These are phyloP conservation scores for Scaptomyza cyrtandrae DNA, from an alignment of 2,888 invertebrate species.

Conservation along the genomic window DNA sequence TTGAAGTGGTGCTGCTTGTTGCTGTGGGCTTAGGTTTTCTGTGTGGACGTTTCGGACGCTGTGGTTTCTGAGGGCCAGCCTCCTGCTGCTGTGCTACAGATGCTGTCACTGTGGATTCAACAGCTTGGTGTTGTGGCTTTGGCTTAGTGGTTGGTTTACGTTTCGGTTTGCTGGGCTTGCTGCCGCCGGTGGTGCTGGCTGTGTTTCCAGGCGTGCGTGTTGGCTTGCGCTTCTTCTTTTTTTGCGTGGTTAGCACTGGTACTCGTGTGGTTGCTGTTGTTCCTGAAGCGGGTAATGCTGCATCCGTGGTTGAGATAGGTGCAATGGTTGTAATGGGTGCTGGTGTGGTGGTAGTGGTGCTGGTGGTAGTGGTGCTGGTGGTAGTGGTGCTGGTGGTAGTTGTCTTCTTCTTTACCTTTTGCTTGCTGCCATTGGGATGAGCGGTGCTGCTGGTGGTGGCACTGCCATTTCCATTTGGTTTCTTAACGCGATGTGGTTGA, in stretches of 20 bases:
- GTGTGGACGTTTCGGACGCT: slow-evolving; percentile 50
- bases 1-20: slow-evolving; percentile 41
- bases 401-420: slow-evolving; percentile 79
- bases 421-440: slow-evolving; percentile 55
- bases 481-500: slow-evolving; percentile 73
- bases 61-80: slow-evolving; percentile 34
- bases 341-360: slow-evolving; percentile 25
- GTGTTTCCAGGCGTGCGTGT: slow-evolving; percentile 68
- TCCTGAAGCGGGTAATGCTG: slow-evolving; percentile 31
- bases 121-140: slow-evolving; percentile 42
- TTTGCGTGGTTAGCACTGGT: slow-evolving; percentile 51
- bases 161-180: slow-evolving; percentile 42
- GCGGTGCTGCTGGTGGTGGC: slow-evolving; percentile 40
- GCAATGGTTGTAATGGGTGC: slow-evolving; percentile 25
- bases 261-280: slow-evolving; percentile 38
- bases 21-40: slow-evolving; percentile 60
- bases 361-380: slow-evolving; percentile 24
- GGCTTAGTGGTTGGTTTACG: slow-evolving; percentile 55
- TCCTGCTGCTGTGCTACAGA: slow-evolving; percentile 56
- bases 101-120: slow-evolving; percentile 29
- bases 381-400: slow-evolving; percentile 48
- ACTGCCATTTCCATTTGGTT: slow-evolving; percentile 55
- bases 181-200: slow-evolving; percentile 12
- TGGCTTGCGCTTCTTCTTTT: slow-evolving; percentile 81
- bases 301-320: slow-evolving; percentile 21